phyloP scores from a whole-genome alignment of 2,113 vertebrate genomes.

The Thunnus maccoyii region DNA sequence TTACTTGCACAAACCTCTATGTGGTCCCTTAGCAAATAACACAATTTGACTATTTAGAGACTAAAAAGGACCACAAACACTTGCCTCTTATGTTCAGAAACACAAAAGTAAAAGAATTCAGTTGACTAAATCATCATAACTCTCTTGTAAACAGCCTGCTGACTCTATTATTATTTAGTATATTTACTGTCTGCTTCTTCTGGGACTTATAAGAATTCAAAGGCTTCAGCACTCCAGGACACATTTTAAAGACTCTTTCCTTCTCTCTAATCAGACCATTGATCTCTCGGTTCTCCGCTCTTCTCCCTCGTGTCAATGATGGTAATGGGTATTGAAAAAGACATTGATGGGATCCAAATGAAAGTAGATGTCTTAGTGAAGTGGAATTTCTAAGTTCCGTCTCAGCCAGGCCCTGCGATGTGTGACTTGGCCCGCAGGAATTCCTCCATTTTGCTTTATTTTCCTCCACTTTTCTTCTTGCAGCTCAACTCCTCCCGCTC shows the following conservation, averaged over 20 bases:
- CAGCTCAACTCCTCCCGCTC: neutral
- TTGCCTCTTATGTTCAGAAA: neutral
- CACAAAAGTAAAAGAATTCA: neutral
- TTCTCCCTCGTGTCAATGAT: neutral
- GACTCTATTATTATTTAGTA: neutral
- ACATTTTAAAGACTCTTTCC: neutral
- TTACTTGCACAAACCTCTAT: no score
- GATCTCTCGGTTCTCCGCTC: constrained; percentile 26
- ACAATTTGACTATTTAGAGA: neutral
- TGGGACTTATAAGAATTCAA: neutral
- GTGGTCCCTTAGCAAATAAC: neutral
- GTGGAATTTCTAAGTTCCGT: constrained; percentile 31
- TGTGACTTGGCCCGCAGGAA: constrained; percentile 24
- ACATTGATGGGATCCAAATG: constrained; percentile 52
- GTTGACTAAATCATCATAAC: neutral
- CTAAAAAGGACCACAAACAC: neutral
- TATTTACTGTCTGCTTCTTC: neutral
- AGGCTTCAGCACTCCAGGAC: neutral
- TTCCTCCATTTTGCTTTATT: neutral
- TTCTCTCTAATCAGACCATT: constrained; percentile 37
- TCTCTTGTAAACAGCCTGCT: neutral
- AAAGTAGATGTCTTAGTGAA: constrained; percentile 52
- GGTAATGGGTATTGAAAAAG: constrained; percentile 32
- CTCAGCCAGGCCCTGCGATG: neutral
- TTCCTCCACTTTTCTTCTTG: no score